Evolutionary conservation across 1,140 invertebrate species (phyloP).

Genomic region (Drosophila sechellia): DNA sequence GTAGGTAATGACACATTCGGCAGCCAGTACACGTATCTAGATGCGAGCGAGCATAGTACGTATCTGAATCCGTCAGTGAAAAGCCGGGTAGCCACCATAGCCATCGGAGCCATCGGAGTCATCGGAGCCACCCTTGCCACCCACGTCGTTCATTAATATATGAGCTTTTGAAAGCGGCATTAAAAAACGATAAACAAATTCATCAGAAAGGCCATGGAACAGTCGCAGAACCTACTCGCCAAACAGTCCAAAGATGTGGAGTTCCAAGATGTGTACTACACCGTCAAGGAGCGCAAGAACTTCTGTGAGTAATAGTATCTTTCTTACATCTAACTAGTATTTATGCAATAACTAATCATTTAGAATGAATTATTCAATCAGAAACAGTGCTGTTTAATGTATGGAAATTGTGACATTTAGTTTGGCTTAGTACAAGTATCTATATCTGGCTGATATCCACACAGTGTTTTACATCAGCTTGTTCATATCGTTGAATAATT

Average conservation of each 20-base stretch:
- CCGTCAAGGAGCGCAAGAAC: constrained; percentile 68
- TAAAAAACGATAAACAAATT: constrained; percentile 49
- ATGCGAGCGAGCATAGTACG: constrained; percentile 27
- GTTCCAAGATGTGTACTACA: constrained; percentile 82
- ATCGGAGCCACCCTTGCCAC: constrained; percentile 15
- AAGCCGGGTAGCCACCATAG: not conserved
- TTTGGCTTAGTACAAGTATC: too few relatives aligned
- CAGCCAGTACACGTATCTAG: constrained; percentile 56
- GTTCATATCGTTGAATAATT: too few relatives aligned
- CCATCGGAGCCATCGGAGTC: constrained; percentile 3
- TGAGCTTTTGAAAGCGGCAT: constrained; percentile 37
- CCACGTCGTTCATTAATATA: constrained; percentile 27
- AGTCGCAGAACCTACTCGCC: constrained; percentile 52
- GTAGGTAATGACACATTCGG: constrained; percentile 69
- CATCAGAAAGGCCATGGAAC: constrained; percentile 57
- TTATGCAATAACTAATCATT: not conserved
- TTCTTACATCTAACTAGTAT: too few relatives aligned
- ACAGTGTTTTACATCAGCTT: too few relatives aligned
- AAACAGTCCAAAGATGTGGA: constrained; percentile 82
- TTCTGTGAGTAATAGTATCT: constrained; percentile 61
- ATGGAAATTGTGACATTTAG: too few relatives aligned
- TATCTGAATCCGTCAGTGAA: constrained; percentile 31
- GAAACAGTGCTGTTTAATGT: not conserved
- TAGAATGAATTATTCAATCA: not conserved
- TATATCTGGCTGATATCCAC: too few relatives aligned